Base-by-base conservation (phyloP, 2,113 vertebrate species). In the Xenopus borealis region DNA sequence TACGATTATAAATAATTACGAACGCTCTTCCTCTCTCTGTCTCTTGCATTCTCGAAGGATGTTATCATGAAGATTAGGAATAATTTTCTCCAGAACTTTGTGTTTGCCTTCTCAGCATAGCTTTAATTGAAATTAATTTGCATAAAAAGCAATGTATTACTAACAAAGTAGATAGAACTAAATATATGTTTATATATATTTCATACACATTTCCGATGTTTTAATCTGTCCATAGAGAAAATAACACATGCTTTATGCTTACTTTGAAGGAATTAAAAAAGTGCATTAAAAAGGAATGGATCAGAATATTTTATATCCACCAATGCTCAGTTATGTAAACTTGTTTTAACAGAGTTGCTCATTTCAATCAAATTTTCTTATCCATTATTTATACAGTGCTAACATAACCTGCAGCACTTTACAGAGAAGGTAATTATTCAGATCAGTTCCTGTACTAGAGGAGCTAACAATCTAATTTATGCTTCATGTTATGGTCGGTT, bases 1-100 rank as follows among this genome's bases (percentile, higher is more conserved):
- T 90, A 89, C 89, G 90, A 90, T 92, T 91, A 88, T 92, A 92
- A 92, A 92, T 92, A 92, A 93, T 92, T 92, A 86, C 89, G 87
- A n/a, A 9, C 53, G 17, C 14, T 55, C 17, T 55, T n/a, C 53
- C 53, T 9, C 53, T 55, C 53, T 55, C 53, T 16, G 23, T 27
- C 7, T 55, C 90, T 55, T 90, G 91, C 88, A 87, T 90, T 91
- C 88, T 90, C 89, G 89, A 72, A 85, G 90, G 89, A 86, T 81
- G 86, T 91, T 93, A 91, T 93, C 89, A 88, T 82, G 88, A 89
- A 90, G 89, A 93, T 92, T 91, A 91, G 91, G 90, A 92, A 91
- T 93, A 83, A 91, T 91, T 92, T 91, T 88, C 86, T 87, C 83
- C 85, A 85, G 87, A 90, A 90, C 88, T 89, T 84, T 90, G 87